Conservation (phyloP, 2,888 invertebrate species). For the Philereme transversata region DNA sequence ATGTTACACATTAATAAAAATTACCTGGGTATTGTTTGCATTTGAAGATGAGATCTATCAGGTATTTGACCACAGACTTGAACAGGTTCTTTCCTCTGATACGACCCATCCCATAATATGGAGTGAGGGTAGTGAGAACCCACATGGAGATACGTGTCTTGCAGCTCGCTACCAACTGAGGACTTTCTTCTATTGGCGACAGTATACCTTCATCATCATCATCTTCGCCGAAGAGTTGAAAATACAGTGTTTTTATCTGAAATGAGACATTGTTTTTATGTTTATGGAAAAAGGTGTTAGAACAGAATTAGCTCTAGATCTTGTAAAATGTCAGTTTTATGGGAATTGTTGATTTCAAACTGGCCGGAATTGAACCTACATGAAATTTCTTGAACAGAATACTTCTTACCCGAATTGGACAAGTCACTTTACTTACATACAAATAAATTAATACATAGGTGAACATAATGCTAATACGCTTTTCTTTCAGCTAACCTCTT, state of each 20-base stretch:
- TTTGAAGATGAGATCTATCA: conserved; percentile 83
- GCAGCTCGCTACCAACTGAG: conserved; percentile 79
- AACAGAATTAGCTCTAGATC: no score
- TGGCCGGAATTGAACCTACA: no score
- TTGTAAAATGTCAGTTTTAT: no score
- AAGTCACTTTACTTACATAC: no score
- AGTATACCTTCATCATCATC: conserved; percentile 80
- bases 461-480: no score
- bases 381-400: no score
- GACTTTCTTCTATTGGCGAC: conserved; percentile 79
- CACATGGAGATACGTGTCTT: conserved; percentile 85
- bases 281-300: no score
- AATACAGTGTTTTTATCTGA: conserved; percentile 72
- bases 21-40: conserved; percentile 83
- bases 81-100: conserved; percentile 85
- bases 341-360: no score
- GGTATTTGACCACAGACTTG: conserved; percentile 84
- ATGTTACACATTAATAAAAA: no score
- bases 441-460: no score
- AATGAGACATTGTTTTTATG: conserved; percentile 14
- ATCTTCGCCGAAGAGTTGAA: conserved; percentile 78
- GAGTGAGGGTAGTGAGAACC: conserved; percentile 86
- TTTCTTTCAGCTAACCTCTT: no score
- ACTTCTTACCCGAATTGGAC: no score
- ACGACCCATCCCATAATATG: conserved; percentile 84